Conservation (phyloP, 2,888 invertebrate species). For the Dexiosoma caninum region DNA sequence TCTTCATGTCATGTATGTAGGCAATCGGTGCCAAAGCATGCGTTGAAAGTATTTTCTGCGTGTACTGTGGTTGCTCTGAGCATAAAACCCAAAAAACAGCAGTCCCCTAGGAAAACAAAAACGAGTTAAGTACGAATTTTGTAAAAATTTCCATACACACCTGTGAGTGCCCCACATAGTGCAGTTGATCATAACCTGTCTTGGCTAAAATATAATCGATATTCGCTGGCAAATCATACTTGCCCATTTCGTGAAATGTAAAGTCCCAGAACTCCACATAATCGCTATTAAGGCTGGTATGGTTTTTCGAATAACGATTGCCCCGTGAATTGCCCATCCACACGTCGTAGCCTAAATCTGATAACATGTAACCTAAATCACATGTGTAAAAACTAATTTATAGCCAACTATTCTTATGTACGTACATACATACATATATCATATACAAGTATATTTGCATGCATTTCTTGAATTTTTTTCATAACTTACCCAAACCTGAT, state of each 20-base stretch:
- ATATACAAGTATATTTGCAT: background rate
- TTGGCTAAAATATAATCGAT: conserved; percentile 84
- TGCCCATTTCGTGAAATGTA: conserved; percentile 86
- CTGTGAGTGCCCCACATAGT: conserved; percentile 89
- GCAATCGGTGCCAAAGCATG: conserved; percentile 81
- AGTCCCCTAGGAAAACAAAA: conserved; percentile 78
- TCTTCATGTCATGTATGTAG: conserved; percentile 78
- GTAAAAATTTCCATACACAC: conserved; percentile 69
- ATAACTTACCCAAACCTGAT: conserved; percentile 81
- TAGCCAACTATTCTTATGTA: background rate
- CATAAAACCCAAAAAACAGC: conserved; percentile 80
- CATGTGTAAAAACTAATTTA: background rate
- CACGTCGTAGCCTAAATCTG: conserved; percentile 77
- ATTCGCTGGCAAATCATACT: conserved; percentile 88
- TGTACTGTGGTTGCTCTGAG: conserved; percentile 79
- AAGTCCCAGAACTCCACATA: conserved; percentile 81
- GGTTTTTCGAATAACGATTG: conserved; percentile 77
- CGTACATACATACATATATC: background rate
- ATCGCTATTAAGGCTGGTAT: conserved; percentile 74
- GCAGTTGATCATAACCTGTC: conserved; percentile 82
- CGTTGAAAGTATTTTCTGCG: conserved; percentile 79
- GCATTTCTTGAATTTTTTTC: background rate
- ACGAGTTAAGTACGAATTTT: background rate
- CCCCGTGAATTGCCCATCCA: conserved; percentile 78
- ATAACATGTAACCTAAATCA: conserved; percentile 76